Evolutionary conservation across 2,113 vertebrate species (phyloP).

Genomic region (Chiloscyllium plagiosum): DNA sequence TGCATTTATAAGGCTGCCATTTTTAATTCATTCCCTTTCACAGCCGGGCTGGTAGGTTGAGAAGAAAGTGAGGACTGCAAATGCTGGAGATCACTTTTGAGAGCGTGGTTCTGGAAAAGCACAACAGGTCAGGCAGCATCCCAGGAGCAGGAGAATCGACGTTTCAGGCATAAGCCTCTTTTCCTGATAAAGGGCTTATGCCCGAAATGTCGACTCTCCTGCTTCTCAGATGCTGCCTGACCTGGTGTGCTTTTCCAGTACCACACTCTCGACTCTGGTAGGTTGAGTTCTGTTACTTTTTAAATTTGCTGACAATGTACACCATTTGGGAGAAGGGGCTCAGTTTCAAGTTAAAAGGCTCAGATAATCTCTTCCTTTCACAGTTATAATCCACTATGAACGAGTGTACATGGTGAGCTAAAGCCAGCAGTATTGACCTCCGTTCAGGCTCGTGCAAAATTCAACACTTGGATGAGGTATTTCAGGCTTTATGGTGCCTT

Average conservation of each 20-base stretch:
- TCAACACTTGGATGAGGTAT: not conserved
- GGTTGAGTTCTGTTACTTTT: not conserved
- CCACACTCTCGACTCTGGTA: no score
- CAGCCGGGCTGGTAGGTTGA: no score
- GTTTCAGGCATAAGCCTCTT: no score
- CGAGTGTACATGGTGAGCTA: not conserved
- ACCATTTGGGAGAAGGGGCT: not conserved
- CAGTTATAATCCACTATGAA: not conserved
- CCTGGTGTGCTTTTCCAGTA: no score
- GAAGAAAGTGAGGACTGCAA: no score
- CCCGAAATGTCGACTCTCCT: no score
- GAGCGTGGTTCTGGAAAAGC: no score
- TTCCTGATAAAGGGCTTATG: no score
- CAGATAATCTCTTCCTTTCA: not conserved
- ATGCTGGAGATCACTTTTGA: no score
- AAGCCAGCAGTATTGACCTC: not conserved
- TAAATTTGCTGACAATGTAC: not conserved
- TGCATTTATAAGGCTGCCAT: not conserved
- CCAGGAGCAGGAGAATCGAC: no score
- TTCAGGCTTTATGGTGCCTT: not conserved
- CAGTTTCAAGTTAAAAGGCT: not conserved
- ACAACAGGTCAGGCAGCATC: no score
- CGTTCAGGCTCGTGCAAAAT: not conserved
- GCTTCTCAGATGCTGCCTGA: no score
- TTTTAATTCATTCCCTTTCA: not conserved